phyloP scores from a whole-genome alignment of 2,888 invertebrate genomes.

The Acronicta psi region DNA sequence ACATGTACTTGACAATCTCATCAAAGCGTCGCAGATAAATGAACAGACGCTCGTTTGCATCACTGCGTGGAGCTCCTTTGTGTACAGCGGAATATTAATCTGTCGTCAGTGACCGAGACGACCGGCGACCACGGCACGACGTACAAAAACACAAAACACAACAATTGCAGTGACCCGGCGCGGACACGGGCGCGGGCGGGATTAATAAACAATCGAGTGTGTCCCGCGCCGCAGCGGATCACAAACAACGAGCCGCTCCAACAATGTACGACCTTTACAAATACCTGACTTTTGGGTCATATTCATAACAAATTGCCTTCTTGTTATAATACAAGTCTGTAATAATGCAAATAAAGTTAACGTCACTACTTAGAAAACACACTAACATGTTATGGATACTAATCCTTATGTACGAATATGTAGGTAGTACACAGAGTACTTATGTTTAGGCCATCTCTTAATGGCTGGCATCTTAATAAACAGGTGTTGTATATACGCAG shows the following conservation, averaged over 20 bases:
- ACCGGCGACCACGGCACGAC: background rate
- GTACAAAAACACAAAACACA: conserved; percentile 18
- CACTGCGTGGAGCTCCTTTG: conserved; percentile 1
- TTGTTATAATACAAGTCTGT: no score
- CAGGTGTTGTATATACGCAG: no score
- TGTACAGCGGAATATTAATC: conserved; percentile 27
- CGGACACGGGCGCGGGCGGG: background rate
- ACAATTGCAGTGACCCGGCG: conserved; percentile 8
- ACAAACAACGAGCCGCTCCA: background rate
- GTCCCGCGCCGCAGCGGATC: conserved; percentile 4
- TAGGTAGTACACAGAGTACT: no score
- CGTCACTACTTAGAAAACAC: no score
- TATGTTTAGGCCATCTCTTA: no score
- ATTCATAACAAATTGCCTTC: background rate
- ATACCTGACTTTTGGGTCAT: conserved; percentile 1
- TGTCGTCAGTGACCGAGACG: conserved; percentile 12
- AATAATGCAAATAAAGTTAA: no score
- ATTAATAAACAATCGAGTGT: conserved; percentile 30
- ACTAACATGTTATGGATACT: no score
- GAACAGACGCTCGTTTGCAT: conserved; percentile 3
- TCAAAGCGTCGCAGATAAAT: conserved; percentile 4
- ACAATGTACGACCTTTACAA: conserved; percentile 1
- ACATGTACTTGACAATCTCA: background rate
- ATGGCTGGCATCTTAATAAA: no score
- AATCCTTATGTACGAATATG: no score